Base-by-base conservation (phyloP, 2,113 vertebrate species). In the Erythrolamprus reginae region DNA sequence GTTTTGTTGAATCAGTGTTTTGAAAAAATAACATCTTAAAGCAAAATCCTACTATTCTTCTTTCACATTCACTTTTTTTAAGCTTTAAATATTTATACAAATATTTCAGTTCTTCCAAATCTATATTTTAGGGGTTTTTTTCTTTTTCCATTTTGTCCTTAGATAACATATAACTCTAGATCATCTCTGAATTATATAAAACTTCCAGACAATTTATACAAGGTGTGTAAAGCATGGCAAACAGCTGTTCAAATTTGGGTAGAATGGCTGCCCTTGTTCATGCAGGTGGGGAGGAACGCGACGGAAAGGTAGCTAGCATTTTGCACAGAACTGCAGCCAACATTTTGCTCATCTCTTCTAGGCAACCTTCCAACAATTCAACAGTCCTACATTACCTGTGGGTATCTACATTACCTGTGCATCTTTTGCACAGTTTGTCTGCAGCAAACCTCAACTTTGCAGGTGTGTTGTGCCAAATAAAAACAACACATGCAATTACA, bases 241-340 rank as follows among this genome's bases (percentile, higher is more conserved):
- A 6, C 70, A 77, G 33, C 15, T 77, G 70, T 42, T 77, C 15
- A 42, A 42, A 42, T 42, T 42, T 77, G 33, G 21, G 70, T 17
- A 77, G 42, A 77, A 77, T 9, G n/a, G 33, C 70, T 8, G 6
- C 7, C 70, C 19, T 13, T 21, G 33, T 42, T 77, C 70, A 42
- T 42, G 33, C 17, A 77, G 33, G 65, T 17, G 0, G 70, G 33
- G 26, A 1, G 17, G 0, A 0, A 15, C n/a, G n/a, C n/a, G n/a
- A n/a, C n/a, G 17, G 1, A 3, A 10, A 77, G 33, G 15, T 23
- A 77, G 7, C 70, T 42, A 77, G 17, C 33, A 21, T 21, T 42
- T 77, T 42, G 70, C 70, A 77, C 33, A 77, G 70, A 77, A 42
- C 33, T 42, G 17, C 33, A 42, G 33, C 70, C 33, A 23, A 77